These are phyloP conservation scores for Geodia barretti DNA, from an alignment of 37 sponge, comb jelly and placozoan genomes.

Conservation along the genomic window DNA sequence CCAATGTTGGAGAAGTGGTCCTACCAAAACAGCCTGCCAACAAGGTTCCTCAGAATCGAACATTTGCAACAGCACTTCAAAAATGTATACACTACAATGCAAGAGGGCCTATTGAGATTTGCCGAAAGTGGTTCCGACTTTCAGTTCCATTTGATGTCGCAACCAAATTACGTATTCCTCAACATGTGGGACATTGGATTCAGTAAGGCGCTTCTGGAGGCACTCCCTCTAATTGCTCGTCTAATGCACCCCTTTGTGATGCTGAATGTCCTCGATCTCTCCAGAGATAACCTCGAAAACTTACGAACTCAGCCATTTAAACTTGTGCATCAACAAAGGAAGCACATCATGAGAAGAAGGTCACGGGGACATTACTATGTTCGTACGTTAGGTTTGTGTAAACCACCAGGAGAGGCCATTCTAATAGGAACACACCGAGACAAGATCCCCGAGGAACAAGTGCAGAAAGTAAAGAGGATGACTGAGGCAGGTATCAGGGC, in stretches of 20 bases:
- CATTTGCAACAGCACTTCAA: neutral
- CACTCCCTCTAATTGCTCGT: neutral
- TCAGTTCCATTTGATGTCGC: neutral
- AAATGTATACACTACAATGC: neutral
- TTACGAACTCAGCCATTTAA: neutral
- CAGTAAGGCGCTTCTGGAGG: conserved; percentile 1
- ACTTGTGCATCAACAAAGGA: neutral
- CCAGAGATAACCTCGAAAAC: neutral
- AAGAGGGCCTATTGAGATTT: neutral
- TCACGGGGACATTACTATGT: neutral
- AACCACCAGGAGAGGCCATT: neutral
- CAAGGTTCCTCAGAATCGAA: neutral
- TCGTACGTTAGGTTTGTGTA: neutral
- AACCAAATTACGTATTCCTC: neutral
- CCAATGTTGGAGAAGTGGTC: neutral
- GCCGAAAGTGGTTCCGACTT: neutral
- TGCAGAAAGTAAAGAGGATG: neutral
- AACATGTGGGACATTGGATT: conserved; percentile 5
- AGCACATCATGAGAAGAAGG: neutral
- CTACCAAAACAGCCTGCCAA: neutral
- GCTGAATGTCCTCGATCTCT: neutral
- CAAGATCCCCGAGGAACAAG: neutral
- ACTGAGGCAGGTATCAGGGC: neutral
- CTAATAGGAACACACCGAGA: neutral
- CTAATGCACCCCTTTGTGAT: neutral